Evolutionary conservation across 1,140 invertebrate species (phyloP).

Genomic region (Tetraneura akinire): DNA sequence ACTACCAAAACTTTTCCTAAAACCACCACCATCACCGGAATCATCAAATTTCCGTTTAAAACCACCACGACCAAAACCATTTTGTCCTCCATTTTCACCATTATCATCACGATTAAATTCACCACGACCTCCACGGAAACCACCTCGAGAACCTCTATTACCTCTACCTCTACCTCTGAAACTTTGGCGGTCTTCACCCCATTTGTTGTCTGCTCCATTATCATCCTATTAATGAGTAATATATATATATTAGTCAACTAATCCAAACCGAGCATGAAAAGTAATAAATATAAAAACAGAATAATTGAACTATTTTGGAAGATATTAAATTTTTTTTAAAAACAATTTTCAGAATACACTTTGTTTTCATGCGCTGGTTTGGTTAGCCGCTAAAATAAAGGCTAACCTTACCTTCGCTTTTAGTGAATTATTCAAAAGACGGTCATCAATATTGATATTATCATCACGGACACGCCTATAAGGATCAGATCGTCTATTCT

Average conservation of each 20-base stretch:
- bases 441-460: constrained; percentile 70
- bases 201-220: constrained; percentile 56
- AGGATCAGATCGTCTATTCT: constrained; percentile 61
- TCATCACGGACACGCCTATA: constrained; percentile 83
- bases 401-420: constrained; percentile 87
- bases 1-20: constrained; percentile 53
- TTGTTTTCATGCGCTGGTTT: constrained; percentile 52
- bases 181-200: constrained; percentile 59
- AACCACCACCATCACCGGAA: constrained; percentile 57
- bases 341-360: too few species aligned
- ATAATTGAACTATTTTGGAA: constrained; percentile 40
- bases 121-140: constrained; percentile 58
- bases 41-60: constrained; percentile 54
- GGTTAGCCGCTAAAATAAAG: constrained; percentile 57
- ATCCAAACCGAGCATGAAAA: constrained; percentile 53
- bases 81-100: constrained; percentile 53
- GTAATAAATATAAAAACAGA: constrained; percentile 29
- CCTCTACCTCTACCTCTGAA: constrained; percentile 57
- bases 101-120: constrained; percentile 61
- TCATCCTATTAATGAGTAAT: constrained; percentile 50
- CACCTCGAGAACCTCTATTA: too few species aligned
- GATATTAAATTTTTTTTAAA: constrained; percentile 29
- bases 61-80: too few species aligned
- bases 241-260: constrained; percentile 51
- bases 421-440: constrained; percentile 87